These are phyloP conservation scores for Thymelicus lineola DNA, from an alignment of 2,888 invertebrate species.

Conservation along the genomic window DNA sequence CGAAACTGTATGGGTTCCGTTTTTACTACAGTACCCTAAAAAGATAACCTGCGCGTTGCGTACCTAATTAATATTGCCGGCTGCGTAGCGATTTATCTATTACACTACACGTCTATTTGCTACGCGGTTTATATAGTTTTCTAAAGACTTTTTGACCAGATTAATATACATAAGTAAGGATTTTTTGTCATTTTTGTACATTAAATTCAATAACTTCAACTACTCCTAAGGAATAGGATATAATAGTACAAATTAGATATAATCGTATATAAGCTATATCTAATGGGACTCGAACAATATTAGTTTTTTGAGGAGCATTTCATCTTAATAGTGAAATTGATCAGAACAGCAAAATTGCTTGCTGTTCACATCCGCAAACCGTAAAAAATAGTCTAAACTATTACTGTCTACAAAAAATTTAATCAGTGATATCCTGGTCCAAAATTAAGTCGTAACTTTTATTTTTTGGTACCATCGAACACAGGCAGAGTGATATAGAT, in stretches of 20 bases:
- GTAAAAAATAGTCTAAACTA: conserved; percentile 17
- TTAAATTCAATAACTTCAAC: no score
- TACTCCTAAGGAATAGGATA: no score
- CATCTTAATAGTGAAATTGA: neutral
- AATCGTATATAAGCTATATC: no score
- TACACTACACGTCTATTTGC: neutral
- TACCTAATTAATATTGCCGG: neutral
- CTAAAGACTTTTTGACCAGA: no score
- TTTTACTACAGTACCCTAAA: no score
- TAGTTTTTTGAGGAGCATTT: neutral
- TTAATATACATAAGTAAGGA: no score
- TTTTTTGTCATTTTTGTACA: no score
- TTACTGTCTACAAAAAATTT: conserved; percentile 6
- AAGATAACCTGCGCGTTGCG: no score
- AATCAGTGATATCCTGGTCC: conserved; percentile 30
- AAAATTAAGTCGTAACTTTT: conserved; percentile 26
- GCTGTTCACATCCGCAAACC: neutral
- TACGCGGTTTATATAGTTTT: no score
- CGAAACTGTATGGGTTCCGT: no score
- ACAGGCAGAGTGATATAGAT: conserved; percentile 43
- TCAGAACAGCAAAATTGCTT: neutral
- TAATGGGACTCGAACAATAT: neutral
- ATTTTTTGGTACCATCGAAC: conserved; percentile 28
- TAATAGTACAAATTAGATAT: no score
- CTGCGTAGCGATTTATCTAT: neutral